Percentiles rank a stretch among this genome's conserved stretches.
Evolutionary conservation across 1,140 invertebrate genomes (phyloP).

Genomic region (Eubasilissa regina): DNA sequence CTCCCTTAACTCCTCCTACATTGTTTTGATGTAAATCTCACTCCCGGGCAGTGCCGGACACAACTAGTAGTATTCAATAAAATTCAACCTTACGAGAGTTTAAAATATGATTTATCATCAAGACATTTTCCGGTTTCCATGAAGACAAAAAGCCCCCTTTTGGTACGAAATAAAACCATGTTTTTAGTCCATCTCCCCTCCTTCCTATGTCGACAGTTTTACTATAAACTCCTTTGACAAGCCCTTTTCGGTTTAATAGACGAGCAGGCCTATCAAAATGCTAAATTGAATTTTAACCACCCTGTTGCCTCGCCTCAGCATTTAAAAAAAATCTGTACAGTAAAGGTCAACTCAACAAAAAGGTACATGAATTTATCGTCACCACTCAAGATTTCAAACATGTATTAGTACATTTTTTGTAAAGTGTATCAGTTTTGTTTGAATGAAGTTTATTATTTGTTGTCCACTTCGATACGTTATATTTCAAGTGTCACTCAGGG

Average conservation of each 20-base stretch:
- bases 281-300: conserved; percentile 36
- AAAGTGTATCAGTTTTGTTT: neutral
- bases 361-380: too few relatives aligned
- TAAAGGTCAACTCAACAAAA: neutral
- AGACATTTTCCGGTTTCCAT: neutral
- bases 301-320: neutral
- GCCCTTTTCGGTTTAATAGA: conserved; percentile 24
- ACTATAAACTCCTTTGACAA: conserved; percentile 32
- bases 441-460: neutral
- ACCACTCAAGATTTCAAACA: too few relatives aligned
- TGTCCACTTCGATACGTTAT: neutral
- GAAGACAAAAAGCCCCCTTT: neutral
- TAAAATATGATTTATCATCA: conserved; percentile 13
- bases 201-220: conserved; percentile 11
- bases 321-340: neutral
- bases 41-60: too few relatives aligned
- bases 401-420: neutral
- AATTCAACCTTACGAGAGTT: neutral
- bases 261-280: conserved; percentile 38
- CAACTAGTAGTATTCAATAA: too few relatives aligned
- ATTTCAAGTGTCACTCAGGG: conserved; percentile 32
- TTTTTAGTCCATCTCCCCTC: neutral
- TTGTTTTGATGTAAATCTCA: too few relatives aligned
- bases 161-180: neutral
- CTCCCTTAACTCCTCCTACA: too few relatives aligned